Conservation (phyloP, 2,113 vertebrate genomes). For the Hyperopisus bebe region DNA sequence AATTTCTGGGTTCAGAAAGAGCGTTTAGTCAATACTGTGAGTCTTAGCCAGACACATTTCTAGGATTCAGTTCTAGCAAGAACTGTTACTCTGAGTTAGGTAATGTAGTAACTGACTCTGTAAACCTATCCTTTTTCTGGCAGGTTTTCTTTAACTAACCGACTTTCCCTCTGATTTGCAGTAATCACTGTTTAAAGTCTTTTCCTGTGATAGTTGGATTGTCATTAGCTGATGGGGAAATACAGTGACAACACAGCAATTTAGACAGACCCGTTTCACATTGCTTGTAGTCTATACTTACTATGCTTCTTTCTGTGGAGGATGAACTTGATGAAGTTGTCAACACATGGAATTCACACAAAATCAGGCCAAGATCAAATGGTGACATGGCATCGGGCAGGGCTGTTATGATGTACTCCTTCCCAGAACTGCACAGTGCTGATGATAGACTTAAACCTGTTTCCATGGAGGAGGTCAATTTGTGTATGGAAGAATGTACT, state of each 20-base stretch:
- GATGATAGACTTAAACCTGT: background rate
- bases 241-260: background rate
- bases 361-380: background rate
- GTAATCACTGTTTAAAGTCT: no score
- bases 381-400: background rate
- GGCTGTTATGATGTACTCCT: background rate
- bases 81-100: no score
- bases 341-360: slow-evolving; percentile 4
- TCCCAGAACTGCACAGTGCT: background rate
- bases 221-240: background rate
- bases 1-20: no score
- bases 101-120: no score
- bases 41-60: no score
- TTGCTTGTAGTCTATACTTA: background rate
- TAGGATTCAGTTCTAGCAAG: no score
- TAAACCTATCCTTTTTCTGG: no score
- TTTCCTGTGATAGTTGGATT: no score
- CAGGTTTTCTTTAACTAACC: no score
- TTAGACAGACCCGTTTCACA: background rate
- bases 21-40: no score
- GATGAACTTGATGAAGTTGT: background rate
- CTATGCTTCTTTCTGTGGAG: background rate
- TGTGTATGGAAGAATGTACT: no score
- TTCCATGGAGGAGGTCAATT: background rate
- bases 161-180: no score